Conservation (phyloP, 1,140 invertebrate species). For the Trichonephila clavipes region DNA sequence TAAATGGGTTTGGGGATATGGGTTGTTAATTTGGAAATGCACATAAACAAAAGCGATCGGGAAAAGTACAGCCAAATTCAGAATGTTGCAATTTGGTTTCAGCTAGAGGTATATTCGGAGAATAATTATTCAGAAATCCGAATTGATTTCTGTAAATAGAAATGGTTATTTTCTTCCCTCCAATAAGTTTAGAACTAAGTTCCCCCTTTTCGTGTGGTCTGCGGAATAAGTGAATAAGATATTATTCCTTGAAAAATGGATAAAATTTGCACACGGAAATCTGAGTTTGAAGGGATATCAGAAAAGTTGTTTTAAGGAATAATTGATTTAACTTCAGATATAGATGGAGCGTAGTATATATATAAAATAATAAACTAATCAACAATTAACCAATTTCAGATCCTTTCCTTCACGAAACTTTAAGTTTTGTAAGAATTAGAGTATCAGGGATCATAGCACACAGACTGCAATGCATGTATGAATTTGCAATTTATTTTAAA, state of each 20-base stretch:
- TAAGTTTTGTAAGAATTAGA: too few relatives aligned
- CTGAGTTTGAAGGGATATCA: not conserved
- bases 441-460: too few relatives aligned
- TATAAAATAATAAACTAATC: too few relatives aligned
- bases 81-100: not conserved
- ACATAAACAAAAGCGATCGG: conserved; percentile 20
- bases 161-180: not conserved
- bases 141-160: not conserved
- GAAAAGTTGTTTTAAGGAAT: not conserved
- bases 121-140: not conserved
- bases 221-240: not conserved
- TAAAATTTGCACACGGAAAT: not conserved
- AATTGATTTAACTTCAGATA: not conserved
- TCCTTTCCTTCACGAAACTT: too few relatives aligned
- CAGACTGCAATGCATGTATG: too few relatives aligned
- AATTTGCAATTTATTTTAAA: too few relatives aligned
- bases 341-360: too few relatives aligned
- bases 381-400: too few relatives aligned
- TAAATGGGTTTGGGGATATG: conserved; percentile 32
- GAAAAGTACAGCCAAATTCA: not conserved
- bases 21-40: conserved; percentile 31
- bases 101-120: not conserved
- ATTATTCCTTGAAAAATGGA: too few relatives aligned
- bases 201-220: not conserved
- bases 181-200: not conserved